A percentile compares a stretch with the other conserved stretches of the same genome.
Conservation (phyloP, 2,888 invertebrate genomes). For the Leptinotarsa peninsularis region DNA sequence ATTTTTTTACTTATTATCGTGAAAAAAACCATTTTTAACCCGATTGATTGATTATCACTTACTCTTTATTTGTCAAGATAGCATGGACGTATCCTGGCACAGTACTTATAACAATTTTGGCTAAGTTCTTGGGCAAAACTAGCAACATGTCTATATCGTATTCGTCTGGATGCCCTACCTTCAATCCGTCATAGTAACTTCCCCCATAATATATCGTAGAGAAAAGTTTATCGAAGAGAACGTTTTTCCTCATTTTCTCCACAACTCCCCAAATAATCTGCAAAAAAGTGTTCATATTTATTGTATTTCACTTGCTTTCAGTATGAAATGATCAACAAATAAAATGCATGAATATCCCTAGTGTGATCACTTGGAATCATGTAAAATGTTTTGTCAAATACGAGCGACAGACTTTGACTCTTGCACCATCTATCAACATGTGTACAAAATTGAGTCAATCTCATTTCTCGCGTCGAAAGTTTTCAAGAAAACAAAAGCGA, state of each 20-base stretch:
- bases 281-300: background rate
- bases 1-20: too few relatives aligned
- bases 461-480: too few relatives aligned
- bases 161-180: conserved; percentile 71
- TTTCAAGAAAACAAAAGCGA: too few relatives aligned
- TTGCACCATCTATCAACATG: too few relatives aligned
- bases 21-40: background rate
- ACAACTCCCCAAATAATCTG: conserved; percentile 3
- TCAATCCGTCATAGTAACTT: conserved; percentile 72
- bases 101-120: conserved; percentile 45
- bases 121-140: conserved; percentile 66
- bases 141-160: conserved; percentile 73
- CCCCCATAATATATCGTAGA: conserved; percentile 66
- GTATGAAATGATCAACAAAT: too few relatives aligned
- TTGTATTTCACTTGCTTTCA: too few relatives aligned
- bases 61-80: conserved; percentile 55
- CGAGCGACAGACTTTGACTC: too few relatives aligned
- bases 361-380: too few relatives aligned
- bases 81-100: conserved; percentile 67
- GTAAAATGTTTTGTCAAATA: too few relatives aligned
- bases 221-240: conserved; percentile 61
- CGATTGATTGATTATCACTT: background rate
- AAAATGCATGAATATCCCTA: too few relatives aligned
- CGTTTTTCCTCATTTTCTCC: conserved; percentile 31
- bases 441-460: too few relatives aligned